Evolutionary conservation across 2,888 invertebrate genomes (phyloP).

Genomic region (Baronia brevicornis): DNA sequence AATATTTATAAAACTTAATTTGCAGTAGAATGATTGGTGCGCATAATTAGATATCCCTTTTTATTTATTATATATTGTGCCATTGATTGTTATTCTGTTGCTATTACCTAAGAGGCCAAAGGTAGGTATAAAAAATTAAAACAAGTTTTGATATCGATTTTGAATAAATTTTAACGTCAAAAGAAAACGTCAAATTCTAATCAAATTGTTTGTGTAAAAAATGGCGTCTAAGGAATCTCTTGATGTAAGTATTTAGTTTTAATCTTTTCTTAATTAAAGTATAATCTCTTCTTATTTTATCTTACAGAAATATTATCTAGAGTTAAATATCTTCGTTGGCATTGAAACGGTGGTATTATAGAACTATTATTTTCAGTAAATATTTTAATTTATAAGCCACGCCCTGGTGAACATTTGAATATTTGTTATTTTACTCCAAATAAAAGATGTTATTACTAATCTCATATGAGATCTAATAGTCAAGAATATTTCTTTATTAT

Average conservation of each 20-base stretch:
- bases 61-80: conserved; percentile 7
- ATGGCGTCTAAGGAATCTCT: conserved; percentile 75
- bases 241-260: conserved; percentile 58
- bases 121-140: conserved; percentile 27
- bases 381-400: conserved; percentile 23
- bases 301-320: too few relatives aligned
- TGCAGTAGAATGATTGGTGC: too few relatives aligned
- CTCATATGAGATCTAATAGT: conserved; percentile 1
- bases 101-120: conserved; percentile 1
- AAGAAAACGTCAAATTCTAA: conserved; percentile 47
- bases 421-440: conserved; percentile 10
- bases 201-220: conserved; percentile 69
- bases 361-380: neutral
- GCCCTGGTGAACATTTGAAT: conserved; percentile 20
- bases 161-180: conserved; percentile 48
- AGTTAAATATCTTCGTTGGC: too few relatives aligned
- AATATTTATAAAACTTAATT: too few relatives aligned
- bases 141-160: conserved; percentile 32
- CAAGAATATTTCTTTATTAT: too few relatives aligned
- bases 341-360: too few relatives aligned
- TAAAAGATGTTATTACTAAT: neutral
- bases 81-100: neutral
- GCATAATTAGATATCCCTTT: too few relatives aligned
- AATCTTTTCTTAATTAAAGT: conserved; percentile 16
- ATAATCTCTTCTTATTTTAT: conserved; percentile 14